Evolutionary conservation across 2,797 vertebrate species (phyloP).

Genomic region (Gephyroberyx darwinii): DNA sequence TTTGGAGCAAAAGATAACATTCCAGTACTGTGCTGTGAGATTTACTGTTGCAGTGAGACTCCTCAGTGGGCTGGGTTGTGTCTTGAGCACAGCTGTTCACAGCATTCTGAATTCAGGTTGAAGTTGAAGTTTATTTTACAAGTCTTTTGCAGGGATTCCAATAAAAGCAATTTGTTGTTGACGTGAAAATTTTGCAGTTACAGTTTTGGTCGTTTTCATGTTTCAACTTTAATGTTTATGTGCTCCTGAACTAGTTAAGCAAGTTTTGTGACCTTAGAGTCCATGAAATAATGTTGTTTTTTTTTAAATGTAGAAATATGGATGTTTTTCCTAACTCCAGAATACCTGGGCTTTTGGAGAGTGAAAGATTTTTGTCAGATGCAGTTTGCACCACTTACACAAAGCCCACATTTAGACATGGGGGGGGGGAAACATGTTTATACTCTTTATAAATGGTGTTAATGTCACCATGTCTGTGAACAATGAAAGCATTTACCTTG

Average conservation of each 20-base stretch:
- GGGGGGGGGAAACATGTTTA: not conserved
- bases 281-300: not conserved
- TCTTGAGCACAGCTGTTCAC: slow-evolving; percentile 28
- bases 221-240: not conserved
- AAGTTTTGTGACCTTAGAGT: not conserved
- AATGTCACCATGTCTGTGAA: slow-evolving; percentile 16
- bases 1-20: slow-evolving; percentile 51
- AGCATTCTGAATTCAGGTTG: not conserved
- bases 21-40: slow-evolving; percentile 62
- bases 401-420: not conserved
- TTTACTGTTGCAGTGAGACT: slow-evolving; percentile 42
- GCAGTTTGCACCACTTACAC: not conserved
- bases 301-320: not conserved
- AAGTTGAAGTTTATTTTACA: not conserved
- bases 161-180: not conserved
- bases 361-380: not conserved
- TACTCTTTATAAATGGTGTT: not conserved
- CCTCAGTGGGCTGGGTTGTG: slow-evolving; percentile 16
- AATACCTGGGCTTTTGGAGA: not conserved
- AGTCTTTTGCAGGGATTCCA: not conserved
- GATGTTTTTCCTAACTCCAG: not conserved
- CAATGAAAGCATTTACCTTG: slow-evolving; percentile 65
- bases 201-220: slow-evolving; percentile 21
- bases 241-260: not conserved
- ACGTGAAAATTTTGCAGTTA: slow-evolving; percentile 21